A percentile compares a stretch with the other conserved stretches of the same genome.
phyloP scores from a whole-genome alignment of 2,113 vertebrate genomes.

The Oxyura jamaicensis region DNA sequence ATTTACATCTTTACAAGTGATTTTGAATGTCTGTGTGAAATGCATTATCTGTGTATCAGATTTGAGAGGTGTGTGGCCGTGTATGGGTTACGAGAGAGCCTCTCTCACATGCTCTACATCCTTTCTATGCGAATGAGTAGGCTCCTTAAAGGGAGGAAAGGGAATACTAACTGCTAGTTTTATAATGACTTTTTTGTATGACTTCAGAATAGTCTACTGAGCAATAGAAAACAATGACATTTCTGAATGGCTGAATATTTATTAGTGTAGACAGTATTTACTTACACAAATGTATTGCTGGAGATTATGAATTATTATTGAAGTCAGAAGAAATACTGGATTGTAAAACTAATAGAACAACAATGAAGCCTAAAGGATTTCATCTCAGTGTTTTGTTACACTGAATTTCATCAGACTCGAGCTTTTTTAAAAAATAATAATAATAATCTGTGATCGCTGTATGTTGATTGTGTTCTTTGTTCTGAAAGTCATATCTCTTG shows the following conservation, averaged over 20 bases:
- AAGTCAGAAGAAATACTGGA: background rate
- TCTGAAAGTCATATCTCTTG: background rate
- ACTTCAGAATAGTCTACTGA: background rate
- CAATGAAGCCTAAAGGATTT: background rate
- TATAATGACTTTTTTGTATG: slow-evolving; percentile 10
- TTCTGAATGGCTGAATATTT: slow-evolving; percentile 13
- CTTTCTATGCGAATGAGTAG: background rate
- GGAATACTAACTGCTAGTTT: background rate
- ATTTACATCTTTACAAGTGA: background rate
- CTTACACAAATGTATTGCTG: background rate
- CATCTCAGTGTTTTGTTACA: background rate
- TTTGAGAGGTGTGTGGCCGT: background rate
- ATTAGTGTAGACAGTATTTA: background rate
- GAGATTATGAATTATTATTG: background rate
- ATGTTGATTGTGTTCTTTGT: background rate
- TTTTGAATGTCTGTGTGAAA: background rate
- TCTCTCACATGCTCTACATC: background rate
- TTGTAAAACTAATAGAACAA: slow-evolving; percentile 4
- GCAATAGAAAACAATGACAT: background rate
- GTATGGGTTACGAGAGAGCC: fast-evolving
- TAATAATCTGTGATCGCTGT: background rate
- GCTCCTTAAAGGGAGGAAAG: background rate
- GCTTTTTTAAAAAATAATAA: background rate
- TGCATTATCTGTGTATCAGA: background rate
- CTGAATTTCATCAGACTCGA: background rate